These are phyloP conservation scores for Microchrysa polita DNA, from an alignment of 2,888 invertebrate species.

Conservation along the genomic window DNA sequence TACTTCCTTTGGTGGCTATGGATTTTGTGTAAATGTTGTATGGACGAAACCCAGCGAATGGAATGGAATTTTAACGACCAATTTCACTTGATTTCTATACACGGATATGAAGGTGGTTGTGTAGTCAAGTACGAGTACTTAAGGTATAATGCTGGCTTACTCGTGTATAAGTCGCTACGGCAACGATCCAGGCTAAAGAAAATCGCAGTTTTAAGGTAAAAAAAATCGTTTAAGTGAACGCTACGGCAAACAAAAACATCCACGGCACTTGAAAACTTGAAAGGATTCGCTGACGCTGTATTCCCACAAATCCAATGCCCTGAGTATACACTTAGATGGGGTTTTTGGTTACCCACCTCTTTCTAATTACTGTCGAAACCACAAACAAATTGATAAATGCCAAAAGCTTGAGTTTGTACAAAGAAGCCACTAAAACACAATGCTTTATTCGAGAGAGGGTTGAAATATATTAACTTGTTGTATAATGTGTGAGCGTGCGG, in stretches of 20 bases:
- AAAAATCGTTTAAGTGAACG: neutral
- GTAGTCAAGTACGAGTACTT: too few species aligned
- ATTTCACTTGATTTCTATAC: conserved; percentile 28
- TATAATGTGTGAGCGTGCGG: too few species aligned
- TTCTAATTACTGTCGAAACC: conserved; percentile 42
- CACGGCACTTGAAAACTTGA: conserved; percentile 33
- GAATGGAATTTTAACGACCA: conserved; percentile 34
- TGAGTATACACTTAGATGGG: neutral
- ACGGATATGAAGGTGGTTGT: too few species aligned
- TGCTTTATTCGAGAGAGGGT: conserved; percentile 16
- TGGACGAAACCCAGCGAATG: neutral
- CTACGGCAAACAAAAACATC: conserved; percentile 35
- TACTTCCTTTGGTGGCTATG: conserved; percentile 19
- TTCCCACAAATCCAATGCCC: neutral
- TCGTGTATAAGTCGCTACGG: conserved; percentile 7
- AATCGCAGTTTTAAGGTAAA: too few species aligned
- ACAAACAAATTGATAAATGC: conserved; percentile 47
- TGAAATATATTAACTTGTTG: conserved; percentile 10
- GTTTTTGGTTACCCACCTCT: conserved; percentile 10
- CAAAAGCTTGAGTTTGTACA: conserved; percentile 36
- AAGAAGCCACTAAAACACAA: conserved; percentile 49
- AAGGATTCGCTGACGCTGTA: conserved; percentile 17
- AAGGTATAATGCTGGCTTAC: neutral
- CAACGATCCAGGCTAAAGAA: neutral
- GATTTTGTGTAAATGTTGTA: too few species aligned